Conservation (phyloP, 2,113 vertebrate genomes). For the Campylorhamphus procurvoides region DNA sequence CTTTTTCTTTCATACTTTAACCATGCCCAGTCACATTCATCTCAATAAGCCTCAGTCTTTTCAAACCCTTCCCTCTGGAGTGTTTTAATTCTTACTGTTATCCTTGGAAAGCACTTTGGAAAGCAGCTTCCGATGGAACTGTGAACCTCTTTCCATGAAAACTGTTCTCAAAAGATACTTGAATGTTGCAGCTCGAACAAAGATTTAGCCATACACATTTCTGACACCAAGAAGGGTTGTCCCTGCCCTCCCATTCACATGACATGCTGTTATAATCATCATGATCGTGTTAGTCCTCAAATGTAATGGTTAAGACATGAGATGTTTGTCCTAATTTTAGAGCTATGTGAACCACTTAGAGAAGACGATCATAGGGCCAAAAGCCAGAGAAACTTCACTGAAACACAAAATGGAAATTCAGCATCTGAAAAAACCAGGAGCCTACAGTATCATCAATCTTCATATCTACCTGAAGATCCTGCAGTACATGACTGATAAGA, state of each 20-base stretch:
- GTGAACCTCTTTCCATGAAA: not conserved
- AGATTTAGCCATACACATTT: not conserved
- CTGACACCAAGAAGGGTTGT: not conserved
- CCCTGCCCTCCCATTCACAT: not conserved
- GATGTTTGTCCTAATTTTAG: not conserved
- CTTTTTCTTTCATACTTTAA: not conserved
- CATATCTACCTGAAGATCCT: not conserved
- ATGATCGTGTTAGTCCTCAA: not conserved
- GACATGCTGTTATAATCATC: not conserved
- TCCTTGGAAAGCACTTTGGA: not conserved
- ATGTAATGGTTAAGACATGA: not conserved
- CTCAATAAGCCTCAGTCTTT: not conserved
- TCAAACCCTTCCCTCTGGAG: not conserved
- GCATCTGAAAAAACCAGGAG: not conserved
- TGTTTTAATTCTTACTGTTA: not conserved
- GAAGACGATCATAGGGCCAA: not conserved
- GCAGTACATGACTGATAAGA: not conserved
- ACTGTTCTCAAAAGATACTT: not conserved
- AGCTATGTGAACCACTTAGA: not conserved
- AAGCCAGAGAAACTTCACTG: not conserved
- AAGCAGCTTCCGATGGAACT: not conserved
- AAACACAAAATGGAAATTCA: not conserved
- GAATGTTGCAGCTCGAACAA: not conserved
- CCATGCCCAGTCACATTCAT: not conserved
- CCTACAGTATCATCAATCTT: not conserved